These are phyloP conservation scores for Sturmia bella DNA, from an alignment of 2,888 invertebrate species.

Conservation along the genomic window DNA sequence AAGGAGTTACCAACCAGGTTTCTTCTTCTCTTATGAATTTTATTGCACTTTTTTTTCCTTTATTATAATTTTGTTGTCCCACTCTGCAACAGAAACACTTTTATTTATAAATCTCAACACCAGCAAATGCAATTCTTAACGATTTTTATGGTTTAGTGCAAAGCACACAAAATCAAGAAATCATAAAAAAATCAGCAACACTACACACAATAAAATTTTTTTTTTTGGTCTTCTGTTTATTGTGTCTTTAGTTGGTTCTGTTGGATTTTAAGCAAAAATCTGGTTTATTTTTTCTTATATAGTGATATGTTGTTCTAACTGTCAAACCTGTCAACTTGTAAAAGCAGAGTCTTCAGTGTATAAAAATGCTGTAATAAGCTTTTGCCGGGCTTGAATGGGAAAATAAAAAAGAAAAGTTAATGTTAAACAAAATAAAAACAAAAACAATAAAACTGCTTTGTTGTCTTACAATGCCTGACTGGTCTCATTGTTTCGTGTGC, in stretches of 20 bases:
- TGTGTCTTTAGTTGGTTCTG: slow-evolving; percentile 25
- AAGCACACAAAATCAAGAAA: slow-evolving; percentile 21
- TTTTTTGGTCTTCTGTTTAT: slow-evolving; percentile 40
- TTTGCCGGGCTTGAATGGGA: slow-evolving; percentile 52
- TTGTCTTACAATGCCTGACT: slow-evolving; percentile 26
- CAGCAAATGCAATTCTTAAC: slow-evolving; percentile 36
- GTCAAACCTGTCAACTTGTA: slow-evolving; percentile 73
- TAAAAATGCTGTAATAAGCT: slow-evolving; percentile 60
- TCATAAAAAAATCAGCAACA: slow-evolving; percentile 1
- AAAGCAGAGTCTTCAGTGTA: slow-evolving; percentile 53
- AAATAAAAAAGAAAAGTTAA: slow-evolving; percentile 43
- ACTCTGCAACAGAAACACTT: slow-evolving; percentile 54
- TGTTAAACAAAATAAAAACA: slow-evolving; percentile 1
- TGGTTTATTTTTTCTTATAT: slow-evolving; percentile 52
- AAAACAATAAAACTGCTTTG: not conserved
- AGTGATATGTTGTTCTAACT: slow-evolving; percentile 72
- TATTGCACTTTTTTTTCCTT: not conserved
- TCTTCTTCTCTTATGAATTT: not conserved
- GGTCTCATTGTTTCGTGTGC: slow-evolving; percentile 46
- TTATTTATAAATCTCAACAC: slow-evolving; percentile 59
- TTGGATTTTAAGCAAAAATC: slow-evolving; percentile 45
- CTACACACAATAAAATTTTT: slow-evolving; percentile 12
- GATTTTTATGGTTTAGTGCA: slow-evolving; percentile 44
- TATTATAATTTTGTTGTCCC: slow-evolving; percentile 45
- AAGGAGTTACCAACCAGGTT: slow-evolving; percentile 43